Base-by-base conservation (phyloP, 2,113 vertebrate genomes). In the Camelus dromedarius region DNA sequence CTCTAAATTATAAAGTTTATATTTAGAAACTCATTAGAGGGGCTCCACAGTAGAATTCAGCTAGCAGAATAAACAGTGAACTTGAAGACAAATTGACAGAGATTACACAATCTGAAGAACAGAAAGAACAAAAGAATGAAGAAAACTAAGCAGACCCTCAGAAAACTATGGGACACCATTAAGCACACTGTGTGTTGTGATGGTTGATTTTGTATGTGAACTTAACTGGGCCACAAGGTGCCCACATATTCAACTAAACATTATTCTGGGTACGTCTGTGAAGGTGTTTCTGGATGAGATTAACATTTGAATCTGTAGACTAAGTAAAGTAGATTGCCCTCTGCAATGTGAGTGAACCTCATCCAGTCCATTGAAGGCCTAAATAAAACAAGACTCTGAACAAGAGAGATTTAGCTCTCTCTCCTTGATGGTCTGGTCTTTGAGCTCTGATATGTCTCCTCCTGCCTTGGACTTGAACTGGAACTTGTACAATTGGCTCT, bases 11-110 rank as follows among this genome's bases (percentile, higher is more conserved):
- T 50, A 2, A 64, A 64, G 60, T 30, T 79, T 67, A 66, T 77
- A 77, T 95, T 10, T 22, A 76, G 80, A 81, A 81, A 52, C 42
- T 75, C 66, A 86, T 26, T 73, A 88, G 46, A 96, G 30, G 52
- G 18, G 50, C 42, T 82, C 42, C 50, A 54, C 35, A 85, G 58
- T 73, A 22, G 42, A 85, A 64, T 54, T 80, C 52, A 96, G 35
- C 48, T 80, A 30, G 16, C 67, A 87, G 66, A 80, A 72, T 8
- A 91, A 81, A 52, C 38, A 67, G 26, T 76, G 69, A 91, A 91
- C 28, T 20, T 85, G 30, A 83, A 84, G 50, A 28, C 1, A 88
- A 28, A 93, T 6, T 72, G 12, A 72, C 3, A 85, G 50, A 70
- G 58, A 72, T 42, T 42, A 42, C 4, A 42, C 38, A 42, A 42